phyloP scores from a whole-genome alignment of 1,140 invertebrate genomes.

The Nymphalis io region DNA sequence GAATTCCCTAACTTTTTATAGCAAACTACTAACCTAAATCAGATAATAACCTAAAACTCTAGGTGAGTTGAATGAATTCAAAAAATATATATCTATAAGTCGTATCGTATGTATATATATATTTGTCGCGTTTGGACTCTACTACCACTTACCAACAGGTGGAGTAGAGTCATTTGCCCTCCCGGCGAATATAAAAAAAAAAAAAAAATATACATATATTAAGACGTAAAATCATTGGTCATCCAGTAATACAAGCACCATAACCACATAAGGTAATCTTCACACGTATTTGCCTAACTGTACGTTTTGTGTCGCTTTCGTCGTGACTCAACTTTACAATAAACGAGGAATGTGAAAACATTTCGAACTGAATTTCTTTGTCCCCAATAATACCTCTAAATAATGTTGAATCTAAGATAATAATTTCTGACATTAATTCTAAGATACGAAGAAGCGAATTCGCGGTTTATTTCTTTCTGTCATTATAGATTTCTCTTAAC shows the following conservation, averaged over 20 bases:
- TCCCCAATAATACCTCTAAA: slow-evolving; percentile 22
- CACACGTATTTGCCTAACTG: slow-evolving; percentile 32
- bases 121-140: too few relatives aligned
- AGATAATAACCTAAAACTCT: too few relatives aligned
- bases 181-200: too few relatives aligned
- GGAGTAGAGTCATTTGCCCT: too few relatives aligned
- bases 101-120: too few relatives aligned
- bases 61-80: too few relatives aligned
- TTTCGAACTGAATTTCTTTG: slow-evolving; percentile 24
- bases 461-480: neutral
- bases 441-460: neutral
- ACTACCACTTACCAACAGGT: too few relatives aligned
- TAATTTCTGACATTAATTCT: slow-evolving; percentile 4
- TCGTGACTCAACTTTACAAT: slow-evolving; percentile 24
- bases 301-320: slow-evolving; percentile 28
- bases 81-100: too few relatives aligned
- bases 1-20: too few relatives aligned
- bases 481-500: slow-evolving; percentile 5
- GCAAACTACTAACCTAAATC: too few relatives aligned
- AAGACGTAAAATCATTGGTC: slow-evolving; percentile 7
- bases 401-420: slow-evolving; percentile 3
- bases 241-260: neutral
- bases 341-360: slow-evolving; percentile 31
- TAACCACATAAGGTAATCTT: slow-evolving; percentile 23
- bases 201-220: neutral